Percentiles rank a stretch among this genome's conserved stretches.
phyloP scores from a whole-genome alignment of 2,888 invertebrate genomes.

The Tricholauxania praeusta region DNA sequence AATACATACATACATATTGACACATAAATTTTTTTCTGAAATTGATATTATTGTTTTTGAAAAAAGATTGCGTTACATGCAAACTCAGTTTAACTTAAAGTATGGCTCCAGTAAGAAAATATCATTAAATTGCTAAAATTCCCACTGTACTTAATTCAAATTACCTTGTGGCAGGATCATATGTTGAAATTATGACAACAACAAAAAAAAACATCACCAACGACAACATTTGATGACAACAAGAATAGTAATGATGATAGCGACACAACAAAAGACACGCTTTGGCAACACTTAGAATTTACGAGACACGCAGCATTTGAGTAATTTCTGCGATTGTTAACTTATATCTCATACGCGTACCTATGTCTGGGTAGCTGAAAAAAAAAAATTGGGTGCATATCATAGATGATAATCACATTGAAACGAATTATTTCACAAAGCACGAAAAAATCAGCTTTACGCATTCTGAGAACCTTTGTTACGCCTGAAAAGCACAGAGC shows the following conservation, averaged over 20 bases:
- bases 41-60: too few species aligned
- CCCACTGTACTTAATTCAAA: neutral
- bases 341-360: constrained; percentile 1
- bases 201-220: neutral
- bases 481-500: neutral
- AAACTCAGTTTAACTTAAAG: too few species aligned
- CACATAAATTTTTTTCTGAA: too few species aligned
- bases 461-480: neutral
- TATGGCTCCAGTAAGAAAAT: too few species aligned
- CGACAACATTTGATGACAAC: constrained; percentile 5
- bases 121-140: too few species aligned
- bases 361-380: neutral
- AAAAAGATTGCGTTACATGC: too few species aligned
- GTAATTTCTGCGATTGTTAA: neutral
- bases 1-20: too few species aligned
- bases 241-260: constrained; percentile 3
- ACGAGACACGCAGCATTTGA: constrained; percentile 12
- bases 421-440: neutral
- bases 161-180: constrained; percentile 13
- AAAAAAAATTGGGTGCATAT: neutral
- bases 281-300: constrained; percentile 22
- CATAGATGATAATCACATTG: constrained; percentile 8
- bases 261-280: constrained; percentile 13
- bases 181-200: neutral
- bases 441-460: neutral